phyloP scores from a whole-genome alignment of 2,797 vertebrate genomes.

The Hephaestus fuliginosus region DNA sequence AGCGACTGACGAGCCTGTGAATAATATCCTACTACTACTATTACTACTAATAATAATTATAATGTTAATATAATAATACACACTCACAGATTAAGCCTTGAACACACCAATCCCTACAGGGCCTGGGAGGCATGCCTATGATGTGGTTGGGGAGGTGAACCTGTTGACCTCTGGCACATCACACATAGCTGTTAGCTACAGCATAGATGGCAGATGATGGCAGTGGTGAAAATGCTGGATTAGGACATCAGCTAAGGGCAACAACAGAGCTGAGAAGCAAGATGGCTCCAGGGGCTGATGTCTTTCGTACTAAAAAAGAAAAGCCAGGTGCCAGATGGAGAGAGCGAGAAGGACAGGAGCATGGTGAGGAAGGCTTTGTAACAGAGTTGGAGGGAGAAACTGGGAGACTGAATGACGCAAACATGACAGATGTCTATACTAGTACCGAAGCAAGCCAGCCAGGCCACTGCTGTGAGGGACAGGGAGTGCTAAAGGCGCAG shows the following conservation, averaged over 20 bases:
- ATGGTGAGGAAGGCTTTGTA: neutral
- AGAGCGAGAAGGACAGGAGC: neutral
- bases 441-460: no score
- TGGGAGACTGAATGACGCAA: neutral
- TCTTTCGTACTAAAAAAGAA: neutral
- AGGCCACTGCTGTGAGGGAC: no score
- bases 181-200: neutral
- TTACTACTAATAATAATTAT: no score
- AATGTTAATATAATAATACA: no score
- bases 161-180: neutral
- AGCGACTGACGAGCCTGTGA: neutral
- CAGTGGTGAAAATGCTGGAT: neutral
- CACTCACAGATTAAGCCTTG: neutral
- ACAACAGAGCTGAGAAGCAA: neutral
- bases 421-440: neutral
- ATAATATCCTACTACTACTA: no score
- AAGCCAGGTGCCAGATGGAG: neutral
- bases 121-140: neutral
- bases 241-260: neutral
- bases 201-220: neutral
- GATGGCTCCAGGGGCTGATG: neutral
- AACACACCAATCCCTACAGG: neutral
- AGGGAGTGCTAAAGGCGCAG: neutral
- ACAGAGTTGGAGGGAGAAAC: neutral
- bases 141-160: neutral